These are phyloP conservation scores for Lagorchestes hirsutus DNA, from an alignment of 2,797 vertebrate species.

Conservation along the genomic window DNA sequence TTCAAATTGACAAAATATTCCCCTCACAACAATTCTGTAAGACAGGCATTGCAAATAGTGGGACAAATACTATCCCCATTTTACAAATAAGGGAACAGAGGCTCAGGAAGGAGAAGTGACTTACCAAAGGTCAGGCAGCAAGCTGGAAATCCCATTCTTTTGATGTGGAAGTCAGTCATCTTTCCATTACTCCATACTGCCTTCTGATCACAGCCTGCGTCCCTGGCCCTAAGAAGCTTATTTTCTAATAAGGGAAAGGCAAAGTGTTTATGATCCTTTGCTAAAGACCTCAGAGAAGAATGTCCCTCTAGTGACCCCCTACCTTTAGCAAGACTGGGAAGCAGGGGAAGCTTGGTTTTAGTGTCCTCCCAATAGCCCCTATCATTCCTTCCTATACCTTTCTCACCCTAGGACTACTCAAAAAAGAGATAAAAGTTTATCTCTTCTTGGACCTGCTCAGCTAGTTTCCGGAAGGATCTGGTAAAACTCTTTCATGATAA, in stretches of 20 bases:
- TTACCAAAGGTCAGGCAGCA: not conserved
- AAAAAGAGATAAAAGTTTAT: too few species aligned
- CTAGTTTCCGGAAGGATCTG: not conserved
- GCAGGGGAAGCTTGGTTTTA: not conserved
- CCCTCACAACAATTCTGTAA: too few species aligned
- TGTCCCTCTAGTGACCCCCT: not conserved
- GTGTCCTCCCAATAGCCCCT: not conserved
- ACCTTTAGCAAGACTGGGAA: not conserved
- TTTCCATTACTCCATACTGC: not conserved
- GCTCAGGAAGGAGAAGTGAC: not conserved
- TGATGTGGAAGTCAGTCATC: not conserved
- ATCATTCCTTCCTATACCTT: not conserved
- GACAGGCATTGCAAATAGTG: too few species aligned
- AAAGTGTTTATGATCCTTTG: not conserved
- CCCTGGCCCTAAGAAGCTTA: not conserved
- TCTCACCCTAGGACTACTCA: not conserved
- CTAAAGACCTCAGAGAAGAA: not conserved
- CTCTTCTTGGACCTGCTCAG: not conserved
- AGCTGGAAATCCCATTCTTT: not conserved
- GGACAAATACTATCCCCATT: not conserved
- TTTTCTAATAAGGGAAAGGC: not conserved
- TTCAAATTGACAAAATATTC: not conserved
- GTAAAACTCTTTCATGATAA: not conserved
- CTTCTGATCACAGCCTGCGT: not conserved
- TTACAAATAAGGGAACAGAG: conserved; percentile 2